Evolutionary conservation across 2,888 invertebrate species (phyloP).

Genomic region (Pachydiplax longipennis): DNA sequence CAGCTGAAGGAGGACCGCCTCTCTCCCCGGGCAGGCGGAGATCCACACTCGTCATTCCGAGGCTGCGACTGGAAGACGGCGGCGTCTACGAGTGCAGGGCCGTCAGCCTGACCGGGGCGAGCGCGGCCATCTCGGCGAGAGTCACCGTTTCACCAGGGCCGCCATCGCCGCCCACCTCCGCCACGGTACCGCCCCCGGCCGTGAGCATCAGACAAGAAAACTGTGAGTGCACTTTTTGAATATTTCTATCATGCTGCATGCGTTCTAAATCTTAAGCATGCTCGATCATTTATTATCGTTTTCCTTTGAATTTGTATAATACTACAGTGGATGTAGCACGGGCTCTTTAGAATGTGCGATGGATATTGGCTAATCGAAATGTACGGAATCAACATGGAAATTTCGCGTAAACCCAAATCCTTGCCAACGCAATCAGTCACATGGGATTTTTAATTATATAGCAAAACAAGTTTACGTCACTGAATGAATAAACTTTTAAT

Average conservation of each 20-base stretch:
- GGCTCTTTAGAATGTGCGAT: too few species aligned
- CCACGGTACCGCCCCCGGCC: not conserved
- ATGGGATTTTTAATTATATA: too few species aligned
- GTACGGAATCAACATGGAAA: too few species aligned
- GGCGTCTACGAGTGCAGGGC: conserved; percentile 86
- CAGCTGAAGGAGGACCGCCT: conserved; percentile 10
- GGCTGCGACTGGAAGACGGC: conserved; percentile 75
- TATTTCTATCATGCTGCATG: not conserved
- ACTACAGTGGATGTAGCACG: too few species aligned
- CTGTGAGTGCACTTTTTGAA: not conserved
- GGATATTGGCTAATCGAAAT: too few species aligned
- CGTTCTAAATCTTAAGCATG: too few species aligned
- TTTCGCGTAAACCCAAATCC: too few species aligned
- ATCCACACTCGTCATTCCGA: conserved; percentile 82
- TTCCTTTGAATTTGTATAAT: too few species aligned
- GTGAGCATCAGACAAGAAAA: conserved; percentile 18
- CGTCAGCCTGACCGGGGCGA: conserved; percentile 68
- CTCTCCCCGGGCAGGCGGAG: conserved; percentile 69
- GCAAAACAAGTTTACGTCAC: too few species aligned
- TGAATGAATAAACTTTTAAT: too few species aligned
- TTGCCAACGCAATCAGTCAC: too few species aligned
- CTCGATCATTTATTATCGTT: too few species aligned
- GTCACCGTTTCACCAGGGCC: conserved; percentile 32
- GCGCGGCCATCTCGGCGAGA: conserved; percentile 25
- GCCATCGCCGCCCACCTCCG: not conserved